phyloP scores from a whole-genome alignment of 2,113 vertebrate genomes.

The Marcusenius ussheri region DNA sequence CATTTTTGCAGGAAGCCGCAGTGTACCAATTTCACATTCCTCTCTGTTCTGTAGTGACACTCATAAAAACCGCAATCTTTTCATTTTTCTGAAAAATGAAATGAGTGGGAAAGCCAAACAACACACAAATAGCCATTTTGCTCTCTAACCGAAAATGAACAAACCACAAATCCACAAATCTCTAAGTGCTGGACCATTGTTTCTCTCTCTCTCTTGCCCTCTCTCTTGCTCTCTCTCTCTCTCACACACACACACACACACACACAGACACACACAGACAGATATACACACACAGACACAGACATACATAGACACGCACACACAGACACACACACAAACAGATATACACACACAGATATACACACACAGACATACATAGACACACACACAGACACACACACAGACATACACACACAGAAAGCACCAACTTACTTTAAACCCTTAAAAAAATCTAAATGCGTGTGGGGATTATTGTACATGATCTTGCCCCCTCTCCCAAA shows the following conservation, averaged over 20 bases:
- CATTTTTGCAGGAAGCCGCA: background rate
- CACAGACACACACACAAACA: no score
- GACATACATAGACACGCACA: no score
- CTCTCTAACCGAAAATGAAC: background rate
- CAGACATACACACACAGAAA: background rate
- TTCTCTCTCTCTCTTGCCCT: background rate
- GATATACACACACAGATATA: no score
- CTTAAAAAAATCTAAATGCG: background rate
- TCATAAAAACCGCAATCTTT: background rate
- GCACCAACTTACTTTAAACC: background rate
- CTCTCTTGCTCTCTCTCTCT: no score
- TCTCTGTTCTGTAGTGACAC: background rate
- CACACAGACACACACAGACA: no score
- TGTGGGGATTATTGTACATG: background rate
- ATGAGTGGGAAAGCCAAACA: background rate
- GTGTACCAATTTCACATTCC: background rate
- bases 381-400: no score
- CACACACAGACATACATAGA: no score
- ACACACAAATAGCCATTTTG: background rate
- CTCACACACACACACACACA: no score
- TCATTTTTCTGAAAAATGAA: background rate
- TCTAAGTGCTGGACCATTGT: background rate
- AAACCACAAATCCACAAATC: background rate
- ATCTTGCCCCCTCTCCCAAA: background rate
- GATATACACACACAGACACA: no score